These are phyloP conservation scores for Acropora yongei DNA, from an alignment of 64 coral and sea anemone species.

Conservation along the genomic window DNA sequence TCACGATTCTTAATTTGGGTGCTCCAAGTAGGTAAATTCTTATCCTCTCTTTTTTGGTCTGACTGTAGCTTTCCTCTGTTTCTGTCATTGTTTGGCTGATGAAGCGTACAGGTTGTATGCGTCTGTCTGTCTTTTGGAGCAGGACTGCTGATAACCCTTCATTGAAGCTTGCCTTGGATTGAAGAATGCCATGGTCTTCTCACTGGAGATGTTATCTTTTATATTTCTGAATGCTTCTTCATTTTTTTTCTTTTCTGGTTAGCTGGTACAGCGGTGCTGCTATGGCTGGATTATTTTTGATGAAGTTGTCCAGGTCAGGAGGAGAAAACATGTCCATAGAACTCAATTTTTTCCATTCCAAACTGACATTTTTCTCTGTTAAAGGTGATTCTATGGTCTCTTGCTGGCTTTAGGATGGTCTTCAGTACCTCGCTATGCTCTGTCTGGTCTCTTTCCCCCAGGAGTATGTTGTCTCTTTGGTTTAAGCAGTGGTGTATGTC, in stretches of 20 bases:
- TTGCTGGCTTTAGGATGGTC: conserved; percentile 3
- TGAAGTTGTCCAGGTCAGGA: conserved; percentile 37
- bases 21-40: conserved; percentile 58
- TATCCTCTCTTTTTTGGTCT: conserved; percentile 10
- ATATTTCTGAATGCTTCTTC: conserved; percentile 8
- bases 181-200: conserved; percentile 46
- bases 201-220: too few relatives aligned
- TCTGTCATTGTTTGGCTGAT: too few relatives aligned
- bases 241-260: background rate
- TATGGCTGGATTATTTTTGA: conserved; percentile 5
- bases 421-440: conserved; percentile 14
- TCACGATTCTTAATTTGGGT: conserved; percentile 50
- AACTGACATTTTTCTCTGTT: conserved; percentile 54
- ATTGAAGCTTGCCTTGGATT: conserved; percentile 61
- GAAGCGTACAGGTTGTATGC: too few relatives aligned
- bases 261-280: conserved; percentile 19
- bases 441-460: background rate
- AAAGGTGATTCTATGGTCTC: conserved; percentile 22
- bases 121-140: too few relatives aligned
- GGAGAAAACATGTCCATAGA: conserved; percentile 69
- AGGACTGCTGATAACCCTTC: conserved; percentile 34
- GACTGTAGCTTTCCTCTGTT: too few relatives aligned
- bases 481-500: conserved; percentile 22
- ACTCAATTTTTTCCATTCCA: conserved; percentile 61
- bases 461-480: conserved; percentile 21